These are phyloP conservation scores for Lycia hirtaria DNA, from an alignment of 2,888 invertebrate genomes.

Conservation along the genomic window DNA sequence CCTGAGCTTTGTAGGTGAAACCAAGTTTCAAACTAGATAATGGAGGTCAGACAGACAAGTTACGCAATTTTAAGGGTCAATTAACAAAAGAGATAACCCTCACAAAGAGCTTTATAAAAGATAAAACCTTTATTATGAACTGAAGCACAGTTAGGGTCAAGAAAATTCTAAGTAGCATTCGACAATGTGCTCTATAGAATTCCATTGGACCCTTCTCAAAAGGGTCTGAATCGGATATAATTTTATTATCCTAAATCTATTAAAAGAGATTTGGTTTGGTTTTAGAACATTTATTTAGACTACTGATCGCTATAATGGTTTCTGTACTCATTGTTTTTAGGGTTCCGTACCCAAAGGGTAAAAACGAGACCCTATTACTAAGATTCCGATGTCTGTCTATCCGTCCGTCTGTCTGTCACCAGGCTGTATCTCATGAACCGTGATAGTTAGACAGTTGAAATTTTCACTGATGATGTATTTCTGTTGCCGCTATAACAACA, in stretches of 20 bases:
- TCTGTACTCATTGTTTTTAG: no score
- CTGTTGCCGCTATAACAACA: no score
- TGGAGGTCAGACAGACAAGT: constrained; percentile 18
- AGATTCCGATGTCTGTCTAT: no score
- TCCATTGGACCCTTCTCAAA: not conserved
- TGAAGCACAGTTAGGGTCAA: not conserved
- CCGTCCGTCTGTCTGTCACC: no score
- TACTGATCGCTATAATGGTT: no score
- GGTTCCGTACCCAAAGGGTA: no score
- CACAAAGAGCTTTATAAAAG: not conserved
- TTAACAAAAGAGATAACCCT: constrained; percentile 2
- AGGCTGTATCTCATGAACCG: no score
- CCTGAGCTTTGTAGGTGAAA: constrained; percentile 8
- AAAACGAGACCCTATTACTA: no score
- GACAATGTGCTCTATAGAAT: constrained; percentile 7
- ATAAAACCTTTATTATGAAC: constrained; percentile 5
- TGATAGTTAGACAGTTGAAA: no score
- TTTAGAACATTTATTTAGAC: no score
- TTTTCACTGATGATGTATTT: no score
- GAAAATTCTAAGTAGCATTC: not conserved
- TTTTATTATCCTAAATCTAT: not conserved
- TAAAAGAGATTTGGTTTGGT: not conserved
- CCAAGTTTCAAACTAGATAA: constrained; percentile 11
- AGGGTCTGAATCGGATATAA: not conserved
- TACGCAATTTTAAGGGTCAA: constrained; percentile 13